Base-by-base conservation (phyloP, 2,797 vertebrate species). In the Cirrhinus molitorella region DNA sequence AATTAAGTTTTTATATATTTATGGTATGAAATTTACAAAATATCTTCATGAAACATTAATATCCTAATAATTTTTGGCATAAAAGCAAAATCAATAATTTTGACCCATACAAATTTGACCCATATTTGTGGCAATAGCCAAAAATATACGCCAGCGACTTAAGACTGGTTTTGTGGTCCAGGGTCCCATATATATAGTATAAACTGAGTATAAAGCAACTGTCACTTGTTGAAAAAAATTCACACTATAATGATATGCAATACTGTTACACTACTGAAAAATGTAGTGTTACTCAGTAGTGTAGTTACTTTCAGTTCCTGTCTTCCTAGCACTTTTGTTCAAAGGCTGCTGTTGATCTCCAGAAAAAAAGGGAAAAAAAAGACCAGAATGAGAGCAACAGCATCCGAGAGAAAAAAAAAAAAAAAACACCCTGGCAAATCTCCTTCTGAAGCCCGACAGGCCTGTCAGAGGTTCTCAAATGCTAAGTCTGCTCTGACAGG, bases 291-390 rank as follows among this genome's bases (percentile, higher is more conserved):
- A 45, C 7, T 9, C 28, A 80, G 47, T 45, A 11, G 19, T 21
- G 13, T 34, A 5, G 14, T 34, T 67, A 72, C 67, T 61, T 49
- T 23, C 10, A 19, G 43, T 57, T 47, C 16, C 11, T n/a, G 19
- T 68, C 40, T 77, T 75, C 14, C 21, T 21, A n/a, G 43, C 5
- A 37, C 21, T 63, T 61, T 45, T 40, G 5, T 78, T 83, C 16
- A 67, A 49, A 49, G 74, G 28, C 79, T 13, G 80, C 80, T 76
- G 74, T 79, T 87, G 89, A 89, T 90, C 88, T 90, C 82, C 61
- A 2, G 21, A 43, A 53, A 25, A 73, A 55, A 55, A 57, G n/a
- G n/a, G n/a, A 43, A 57, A 57, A 67, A 61, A 25, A 43, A 34
- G 37, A 51, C 47, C 68, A 59, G 14, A 55, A 53, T 21, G 17